phyloP scores from a whole-genome alignment of 2,113 vertebrate genomes.

The Alosa alosa region DNA sequence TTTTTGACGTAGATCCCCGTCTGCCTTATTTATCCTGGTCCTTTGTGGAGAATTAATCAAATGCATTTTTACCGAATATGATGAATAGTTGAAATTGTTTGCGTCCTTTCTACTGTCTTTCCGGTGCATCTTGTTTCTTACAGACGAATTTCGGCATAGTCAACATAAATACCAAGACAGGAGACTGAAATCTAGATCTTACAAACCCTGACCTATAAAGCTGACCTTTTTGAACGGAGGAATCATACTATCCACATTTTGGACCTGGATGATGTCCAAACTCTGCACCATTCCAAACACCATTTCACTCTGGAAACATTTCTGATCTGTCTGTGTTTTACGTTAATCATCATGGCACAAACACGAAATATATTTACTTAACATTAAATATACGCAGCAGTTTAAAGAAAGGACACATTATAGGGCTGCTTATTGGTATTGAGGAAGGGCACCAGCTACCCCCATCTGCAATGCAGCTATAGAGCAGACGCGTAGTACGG shows the following conservation, averaged over 20 bases:
- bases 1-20: background rate
- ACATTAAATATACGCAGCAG: background rate
- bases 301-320: background rate
- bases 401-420: background rate
- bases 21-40: background rate
- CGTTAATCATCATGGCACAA: background rate
- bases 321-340: background rate
- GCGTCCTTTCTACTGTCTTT: background rate
- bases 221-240: background rate
- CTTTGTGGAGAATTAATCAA: background rate
- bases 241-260: background rate
- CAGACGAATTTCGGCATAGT: background rate
- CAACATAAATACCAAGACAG: background rate
- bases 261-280: background rate
- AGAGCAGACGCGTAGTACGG: slow-evolving; percentile 10
- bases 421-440: background rate
- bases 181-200: background rate
- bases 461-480: slow-evolving; percentile 14
- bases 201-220: background rate
- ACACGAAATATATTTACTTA: background rate
- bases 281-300: background rate
- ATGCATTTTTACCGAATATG: background rate
- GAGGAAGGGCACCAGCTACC: background rate
- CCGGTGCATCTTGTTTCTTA: background rate
- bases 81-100: background rate